Evolutionary conservation across 2,797 vertebrate genomes (phyloP).

Genomic region (Zalophus californianus): DNA sequence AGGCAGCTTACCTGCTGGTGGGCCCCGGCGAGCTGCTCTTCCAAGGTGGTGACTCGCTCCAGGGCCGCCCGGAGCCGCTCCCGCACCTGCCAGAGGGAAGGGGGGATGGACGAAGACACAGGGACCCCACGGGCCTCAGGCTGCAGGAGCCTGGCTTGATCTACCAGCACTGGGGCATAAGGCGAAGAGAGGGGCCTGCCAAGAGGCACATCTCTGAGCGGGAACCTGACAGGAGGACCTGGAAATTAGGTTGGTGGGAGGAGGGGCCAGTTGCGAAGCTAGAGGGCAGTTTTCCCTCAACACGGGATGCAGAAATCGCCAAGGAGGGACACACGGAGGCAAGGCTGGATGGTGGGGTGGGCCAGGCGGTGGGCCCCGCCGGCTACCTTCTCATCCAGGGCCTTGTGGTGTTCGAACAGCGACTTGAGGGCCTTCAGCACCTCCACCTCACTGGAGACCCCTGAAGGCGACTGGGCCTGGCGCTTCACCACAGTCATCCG

Average conservation of each 20-base stretch:
- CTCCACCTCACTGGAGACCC: slow-evolving; percentile 98
- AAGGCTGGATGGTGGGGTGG: neutral
- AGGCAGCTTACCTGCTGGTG: slow-evolving; percentile 93
- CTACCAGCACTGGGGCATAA: neutral
- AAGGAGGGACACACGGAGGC: neutral
- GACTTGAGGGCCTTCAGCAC: slow-evolving; percentile 98
- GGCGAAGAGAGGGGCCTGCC: neutral
- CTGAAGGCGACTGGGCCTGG: slow-evolving; percentile 96
- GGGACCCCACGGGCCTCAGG: neutral
- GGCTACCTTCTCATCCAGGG: slow-evolving; percentile 96
- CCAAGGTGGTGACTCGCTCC: slow-evolving; percentile 95
- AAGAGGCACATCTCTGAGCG: neutral
- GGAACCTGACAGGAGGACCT: neutral
- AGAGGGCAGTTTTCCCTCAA: neutral
- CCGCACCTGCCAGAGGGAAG: slow-evolving; percentile 90
- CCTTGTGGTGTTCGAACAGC: slow-evolving; percentile 98
- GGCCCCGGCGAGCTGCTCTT: slow-evolving; percentile 93
- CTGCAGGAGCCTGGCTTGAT: neutral
- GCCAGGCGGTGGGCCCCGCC: neutral
- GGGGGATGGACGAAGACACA: slow-evolving; percentile 40
- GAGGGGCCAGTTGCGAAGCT: neutral
- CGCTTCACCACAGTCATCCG: slow-evolving; percentile 99
- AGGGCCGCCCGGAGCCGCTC: slow-evolving; percentile 95
- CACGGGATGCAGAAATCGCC: rapidly evolving
- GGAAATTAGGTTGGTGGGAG: neutral